phyloP scores from a whole-genome alignment of 2,888 invertebrate species.

The Diplazon laetatorius region DNA sequence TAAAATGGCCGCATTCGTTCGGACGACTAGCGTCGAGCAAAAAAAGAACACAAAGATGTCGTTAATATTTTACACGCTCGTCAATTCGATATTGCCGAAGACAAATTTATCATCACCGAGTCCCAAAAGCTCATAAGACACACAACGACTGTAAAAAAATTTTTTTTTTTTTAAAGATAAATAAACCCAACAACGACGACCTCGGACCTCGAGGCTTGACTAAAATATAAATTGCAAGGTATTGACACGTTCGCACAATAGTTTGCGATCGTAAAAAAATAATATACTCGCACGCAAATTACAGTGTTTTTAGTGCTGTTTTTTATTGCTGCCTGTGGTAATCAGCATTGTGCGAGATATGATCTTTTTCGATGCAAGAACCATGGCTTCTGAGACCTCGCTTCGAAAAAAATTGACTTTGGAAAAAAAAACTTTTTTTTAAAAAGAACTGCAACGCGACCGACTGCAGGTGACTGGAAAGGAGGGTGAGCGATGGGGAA shows the following conservation, averaged over 20 bases:
- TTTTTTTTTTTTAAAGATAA: too few species aligned
- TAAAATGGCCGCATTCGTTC: conserved; percentile 2
- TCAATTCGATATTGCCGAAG: conserved; percentile 20
- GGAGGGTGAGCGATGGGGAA: conserved; percentile 10
- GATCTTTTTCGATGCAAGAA: too few species aligned
- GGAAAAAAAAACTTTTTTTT: too few species aligned
- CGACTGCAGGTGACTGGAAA: too few species aligned
- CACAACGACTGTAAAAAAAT: conserved; percentile 33
- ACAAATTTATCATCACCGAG: conserved; percentile 11
- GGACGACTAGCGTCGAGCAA: not conserved
- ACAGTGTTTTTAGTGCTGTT: conserved; percentile 1
- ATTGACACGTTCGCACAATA: too few species aligned
- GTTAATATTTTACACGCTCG: not conserved
- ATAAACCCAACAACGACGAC: conserved; percentile 28
- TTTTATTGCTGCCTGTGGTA: not conserved
- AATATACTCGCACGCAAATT: too few species aligned
- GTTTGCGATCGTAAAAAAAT: too few species aligned
- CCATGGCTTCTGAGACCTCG: conserved; percentile 39
- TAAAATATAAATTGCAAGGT: conserved; percentile 36
- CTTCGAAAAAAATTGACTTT: conserved; percentile 7
- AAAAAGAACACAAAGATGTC: not conserved
- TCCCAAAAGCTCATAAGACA: conserved; percentile 9
- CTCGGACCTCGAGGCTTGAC: conserved; percentile 21
- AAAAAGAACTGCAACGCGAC: not conserved
- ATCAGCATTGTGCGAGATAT: not conserved